phyloP scores from a whole-genome alignment of 2,888 invertebrate species.

The Eupithecia pulchellata region DNA sequence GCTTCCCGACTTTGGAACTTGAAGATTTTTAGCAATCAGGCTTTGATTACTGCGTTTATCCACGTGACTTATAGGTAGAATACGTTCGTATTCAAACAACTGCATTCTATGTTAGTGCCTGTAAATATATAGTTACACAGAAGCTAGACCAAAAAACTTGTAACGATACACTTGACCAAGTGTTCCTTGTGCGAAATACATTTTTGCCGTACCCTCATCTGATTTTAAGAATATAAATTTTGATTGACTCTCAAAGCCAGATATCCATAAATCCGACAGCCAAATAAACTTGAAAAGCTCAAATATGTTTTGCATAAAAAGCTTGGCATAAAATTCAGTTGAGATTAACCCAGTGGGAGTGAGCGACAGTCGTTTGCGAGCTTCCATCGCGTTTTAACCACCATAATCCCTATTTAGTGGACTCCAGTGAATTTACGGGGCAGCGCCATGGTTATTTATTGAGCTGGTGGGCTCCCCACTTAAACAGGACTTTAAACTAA shows the following conservation, averaged over 20 bases:
- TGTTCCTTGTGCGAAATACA: no score
- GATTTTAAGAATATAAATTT: slow-evolving; percentile 10
- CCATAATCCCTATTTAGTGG: slow-evolving; percentile 48
- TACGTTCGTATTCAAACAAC: no score
- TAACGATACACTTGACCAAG: no score
- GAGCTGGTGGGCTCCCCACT: slow-evolving; percentile 17
- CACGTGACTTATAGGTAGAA: no score
- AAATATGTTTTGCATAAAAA: slow-evolving; percentile 32
- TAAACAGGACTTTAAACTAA: slow-evolving; percentile 1
- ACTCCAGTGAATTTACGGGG: slow-evolving; percentile 40
- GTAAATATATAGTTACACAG: no score
- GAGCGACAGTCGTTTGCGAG: slow-evolving; percentile 32
- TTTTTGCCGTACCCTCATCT: not conserved
- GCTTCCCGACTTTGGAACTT: slow-evolving; percentile 4
- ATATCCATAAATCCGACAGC: slow-evolving; percentile 10
- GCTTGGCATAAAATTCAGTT: slow-evolving; percentile 30
- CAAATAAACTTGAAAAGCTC: slow-evolving; percentile 29
- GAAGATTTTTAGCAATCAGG: slow-evolving; percentile 17
- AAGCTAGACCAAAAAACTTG: no score
- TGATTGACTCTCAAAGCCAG: slow-evolving; percentile 19
- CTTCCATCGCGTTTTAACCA: slow-evolving; percentile 37
- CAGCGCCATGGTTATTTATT: slow-evolving; percentile 42
- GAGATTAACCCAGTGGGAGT: slow-evolving; percentile 35
- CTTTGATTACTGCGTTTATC: slow-evolving; percentile 10
- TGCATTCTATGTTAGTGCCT: not conserved